These are phyloP conservation scores for Pseudomyrmex dendroicus DNA, from an alignment of 1,140 invertebrate genomes.

Conservation along the genomic window DNA sequence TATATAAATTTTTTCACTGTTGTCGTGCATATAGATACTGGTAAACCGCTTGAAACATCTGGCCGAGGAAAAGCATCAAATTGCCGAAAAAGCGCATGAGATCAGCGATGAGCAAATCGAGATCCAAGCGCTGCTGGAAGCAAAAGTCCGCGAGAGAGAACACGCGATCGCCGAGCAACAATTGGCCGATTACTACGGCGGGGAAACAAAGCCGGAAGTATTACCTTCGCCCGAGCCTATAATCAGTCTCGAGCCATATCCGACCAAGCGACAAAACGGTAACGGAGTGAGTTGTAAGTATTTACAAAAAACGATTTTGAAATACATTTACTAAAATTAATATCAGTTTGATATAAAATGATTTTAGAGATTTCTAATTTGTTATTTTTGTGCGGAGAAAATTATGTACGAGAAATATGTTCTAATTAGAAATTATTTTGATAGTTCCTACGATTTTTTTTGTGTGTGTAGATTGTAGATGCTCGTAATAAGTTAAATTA, in stretches of 20 bases:
- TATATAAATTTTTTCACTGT: not conserved
- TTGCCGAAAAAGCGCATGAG: slow-evolving; percentile 74
- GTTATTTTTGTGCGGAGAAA: too few relatives aligned
- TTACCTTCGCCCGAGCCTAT: slow-evolving; percentile 77
- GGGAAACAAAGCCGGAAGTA: slow-evolving; percentile 67
- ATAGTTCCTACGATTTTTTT: too few relatives aligned
- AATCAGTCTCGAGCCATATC: slow-evolving; percentile 66
- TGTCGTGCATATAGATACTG: slow-evolving; percentile 68
- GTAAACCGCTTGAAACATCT: slow-evolving; percentile 75
- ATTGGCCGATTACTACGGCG: slow-evolving; percentile 38
- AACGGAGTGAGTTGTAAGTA: slow-evolving; percentile 81
- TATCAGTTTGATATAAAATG: too few relatives aligned
- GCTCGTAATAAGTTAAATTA: too few relatives aligned
- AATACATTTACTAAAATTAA: too few relatives aligned
- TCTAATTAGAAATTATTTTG: too few relatives aligned
- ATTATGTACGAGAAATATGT: too few relatives aligned
- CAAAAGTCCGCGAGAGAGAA: slow-evolving; percentile 63
- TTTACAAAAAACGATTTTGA: too few relatives aligned
- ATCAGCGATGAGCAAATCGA: slow-evolving; percentile 76
- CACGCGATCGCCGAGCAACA: slow-evolving; percentile 30
- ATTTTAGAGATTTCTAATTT: too few relatives aligned
- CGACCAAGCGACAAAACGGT: slow-evolving; percentile 74
- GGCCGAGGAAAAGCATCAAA: slow-evolving; percentile 71
- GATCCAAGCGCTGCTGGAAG: slow-evolving; percentile 75
- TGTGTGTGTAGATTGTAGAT: too few relatives aligned